phyloP scores from a whole-genome alignment of 2,888 invertebrate genomes.

The Limnephilus lunatus region DNA sequence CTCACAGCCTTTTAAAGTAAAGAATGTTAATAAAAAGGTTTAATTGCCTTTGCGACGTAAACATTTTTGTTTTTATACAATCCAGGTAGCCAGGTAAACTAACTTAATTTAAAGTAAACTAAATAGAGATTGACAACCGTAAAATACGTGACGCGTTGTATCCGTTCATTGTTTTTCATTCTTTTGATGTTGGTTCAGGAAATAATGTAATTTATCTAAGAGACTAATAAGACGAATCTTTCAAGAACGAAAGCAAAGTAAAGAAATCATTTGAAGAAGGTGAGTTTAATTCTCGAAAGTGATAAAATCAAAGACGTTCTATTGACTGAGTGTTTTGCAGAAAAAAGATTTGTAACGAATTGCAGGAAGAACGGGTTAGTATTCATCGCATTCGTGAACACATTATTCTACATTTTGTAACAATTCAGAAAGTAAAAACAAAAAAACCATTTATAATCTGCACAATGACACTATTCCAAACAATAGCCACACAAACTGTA shows the following conservation, averaged over 20 bases:
- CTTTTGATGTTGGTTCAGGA: not conserved
- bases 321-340: not conserved
- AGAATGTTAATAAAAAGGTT: not conserved
- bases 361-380: no score
- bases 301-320: not conserved
- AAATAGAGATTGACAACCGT: slow-evolving; percentile 8
- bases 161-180: slow-evolving; percentile 39
- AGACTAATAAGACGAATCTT: not conserved
- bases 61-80: not conserved
- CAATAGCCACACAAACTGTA: no score
- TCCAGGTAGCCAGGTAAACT: slow-evolving; percentile 10
- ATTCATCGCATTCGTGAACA: not conserved
- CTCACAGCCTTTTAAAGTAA: not conserved
- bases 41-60: not conserved
- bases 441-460: no score
- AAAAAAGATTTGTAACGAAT: not conserved
- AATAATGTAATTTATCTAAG: not conserved
- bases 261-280: not conserved
- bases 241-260: not conserved
- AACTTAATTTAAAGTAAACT: slow-evolving; percentile 18
- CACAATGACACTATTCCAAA: no score
- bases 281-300: not conserved
- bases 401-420: not conserved
- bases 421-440: not conserved
- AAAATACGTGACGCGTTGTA: slow-evolving; percentile 23